phyloP scores from a whole-genome alignment of 1,140 invertebrate species.

The Gonioctena quinquepunctata region DNA sequence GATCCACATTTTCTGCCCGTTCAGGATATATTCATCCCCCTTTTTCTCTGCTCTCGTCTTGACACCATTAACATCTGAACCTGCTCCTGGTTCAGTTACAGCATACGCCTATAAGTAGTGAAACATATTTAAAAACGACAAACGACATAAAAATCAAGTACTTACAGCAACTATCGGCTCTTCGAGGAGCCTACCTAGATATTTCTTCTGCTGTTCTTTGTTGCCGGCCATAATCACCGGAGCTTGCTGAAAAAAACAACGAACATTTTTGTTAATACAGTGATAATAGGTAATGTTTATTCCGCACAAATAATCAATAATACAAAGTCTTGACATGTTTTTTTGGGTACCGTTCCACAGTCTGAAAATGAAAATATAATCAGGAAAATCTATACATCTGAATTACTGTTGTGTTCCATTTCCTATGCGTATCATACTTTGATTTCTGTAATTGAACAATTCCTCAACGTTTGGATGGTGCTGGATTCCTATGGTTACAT shows the following conservation, averaged over 20 bases:
- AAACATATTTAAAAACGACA: too few species aligned
- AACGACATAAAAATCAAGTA: too few species aligned
- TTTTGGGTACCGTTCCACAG: too few species aligned
- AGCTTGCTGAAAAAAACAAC: conserved; percentile 72
- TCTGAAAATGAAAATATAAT: too few species aligned
- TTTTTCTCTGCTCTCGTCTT: conserved; percentile 93
- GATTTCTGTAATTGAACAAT: too few species aligned
- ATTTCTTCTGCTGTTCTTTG: conserved; percentile 91
- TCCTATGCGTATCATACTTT: too few species aligned
- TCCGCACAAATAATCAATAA: not conserved
- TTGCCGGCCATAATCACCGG: conserved; percentile 85
- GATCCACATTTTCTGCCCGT: conserved; percentile 99
- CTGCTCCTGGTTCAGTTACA: conserved; percentile 91
- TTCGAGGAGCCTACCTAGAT: conserved; percentile 81
- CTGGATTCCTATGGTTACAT: too few species aligned
- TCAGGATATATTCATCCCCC: conserved; percentile 91
- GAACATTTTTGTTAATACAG: not conserved
- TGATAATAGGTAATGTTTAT: not conserved
- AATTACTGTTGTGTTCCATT: too few species aligned
- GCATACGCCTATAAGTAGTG: conserved; percentile 76
- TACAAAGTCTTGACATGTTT: too few species aligned
- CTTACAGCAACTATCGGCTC: conserved; percentile 80
- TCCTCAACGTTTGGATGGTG: too few species aligned
- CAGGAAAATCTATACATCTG: too few species aligned
- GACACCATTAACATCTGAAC: conserved; percentile 89